Base-by-base conservation (phyloP, 2,797 vertebrate genomes). In the Catamblyrhynchus diadema region DNA sequence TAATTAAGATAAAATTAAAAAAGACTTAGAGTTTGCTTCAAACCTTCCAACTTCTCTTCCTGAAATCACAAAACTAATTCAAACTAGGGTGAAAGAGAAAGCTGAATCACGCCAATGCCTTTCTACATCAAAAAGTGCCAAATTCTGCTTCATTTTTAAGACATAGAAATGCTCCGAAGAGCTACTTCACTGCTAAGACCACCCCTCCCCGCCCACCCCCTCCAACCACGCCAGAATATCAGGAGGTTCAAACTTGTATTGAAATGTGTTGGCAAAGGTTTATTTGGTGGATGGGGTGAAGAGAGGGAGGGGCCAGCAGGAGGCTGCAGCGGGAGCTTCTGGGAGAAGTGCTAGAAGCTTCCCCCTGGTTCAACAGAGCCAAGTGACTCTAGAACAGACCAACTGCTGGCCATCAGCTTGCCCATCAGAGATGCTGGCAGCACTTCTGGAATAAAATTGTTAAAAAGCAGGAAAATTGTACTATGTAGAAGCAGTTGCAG, bases 151-250 rank as follows among this genome's bases (percentile, higher is more conserved):
- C 12, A 37, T 57, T 88, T 65, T 4, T 12, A 72, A 80, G 50
- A 65, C 10, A 35, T 2, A 24, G 45, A 59, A 86, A 67, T 67
- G 2, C 1, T 66, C 8, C 16, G 30, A 79, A 79, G n/a, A 84
- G 60, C 25, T 71, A 17, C 13, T 79, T 11, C 4, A 14, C 13
- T 48, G 11, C 13, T 39, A 54, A 62, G 25, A 72, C 5, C 6
- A n/a, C 8, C n/a, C 9, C 9, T 65, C 3, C 16, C 10, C 30
- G 19, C 25, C 5, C 0, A 0, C 1, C 1, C 7, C 1, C 4
- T 21, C 2, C 19, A 16, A 6, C 19, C 5, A 6, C 4, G 1
- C 20, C 33, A 64, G 30, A 54, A 35, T 61, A 65, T 25, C 9
- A 56, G 10, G 18, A 65, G 2, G 5, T 69, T 72, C 45, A 44